Base-by-base conservation (phyloP, 2,888 invertebrate species). In the Uloborus plumipes region DNA sequence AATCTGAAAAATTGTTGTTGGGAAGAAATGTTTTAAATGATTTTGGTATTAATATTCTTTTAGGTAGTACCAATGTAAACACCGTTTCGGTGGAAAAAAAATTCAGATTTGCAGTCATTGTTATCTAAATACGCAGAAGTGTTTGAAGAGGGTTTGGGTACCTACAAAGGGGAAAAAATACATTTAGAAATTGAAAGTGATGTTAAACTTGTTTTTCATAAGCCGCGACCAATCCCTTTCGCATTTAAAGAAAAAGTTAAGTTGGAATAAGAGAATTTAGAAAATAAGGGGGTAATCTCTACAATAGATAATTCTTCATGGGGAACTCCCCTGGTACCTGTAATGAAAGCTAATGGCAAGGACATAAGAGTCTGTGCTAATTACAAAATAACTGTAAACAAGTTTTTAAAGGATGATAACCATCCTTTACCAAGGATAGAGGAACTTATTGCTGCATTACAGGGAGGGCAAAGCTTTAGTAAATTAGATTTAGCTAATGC, bases 381-480 rank as follows among this genome's bases (percentile, higher is more conserved):
- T n/a, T n/a, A n/a, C n/a, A n/a, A n/a, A n/a, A n/a, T n/a, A 7
- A 64, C 64, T 16, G 64, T 64, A 4, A 64, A 64, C 16, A 64
- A 64, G 31, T 64, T 6, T 64, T 64, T 64, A 26, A 59, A 59
- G 64, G 64, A 64, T 64, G 64, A 64, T 26, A 64, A 64, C 31
- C 59, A 59, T 59, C 59, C 59, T 59, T 16, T 59, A 20, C 59
- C 59, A 18, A 59, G 59, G 18, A 59, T 64, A 64, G 64, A 64
- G 14, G 22, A 64, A 4, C 26, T 22, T 53, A 6, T 53, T 53
- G 53, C 53, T n/a, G n/a, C n/a, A 53, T 53, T 31, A 7, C 31
- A 31, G 31, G 7, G 7, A n/a, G 64, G 64, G n/a, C 64, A 39
- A 13, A 64, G 13, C 3, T 31, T 64, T 6, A 64, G 64, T 64